Evolutionary conservation across 2,888 invertebrate species (phyloP).

Genomic region (Calliscelio sp.): DNA sequence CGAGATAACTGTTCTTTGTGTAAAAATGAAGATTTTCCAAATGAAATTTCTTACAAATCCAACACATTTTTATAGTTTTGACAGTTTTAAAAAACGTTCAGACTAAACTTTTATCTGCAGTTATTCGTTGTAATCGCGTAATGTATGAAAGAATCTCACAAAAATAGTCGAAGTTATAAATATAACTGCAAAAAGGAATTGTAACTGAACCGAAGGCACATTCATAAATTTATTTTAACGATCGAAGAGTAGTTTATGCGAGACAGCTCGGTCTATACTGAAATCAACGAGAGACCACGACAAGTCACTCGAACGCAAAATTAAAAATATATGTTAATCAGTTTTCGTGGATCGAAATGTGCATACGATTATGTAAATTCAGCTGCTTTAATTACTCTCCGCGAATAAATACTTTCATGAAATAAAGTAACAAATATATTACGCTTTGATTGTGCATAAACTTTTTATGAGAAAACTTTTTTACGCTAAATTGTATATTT

Average conservation of each 20-base stretch:
- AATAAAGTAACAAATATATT: background rate
- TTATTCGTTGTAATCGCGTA: background rate
- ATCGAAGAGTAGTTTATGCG: background rate
- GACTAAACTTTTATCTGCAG: too few relatives aligned
- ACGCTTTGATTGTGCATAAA: background rate
- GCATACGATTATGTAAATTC: constrained; percentile 26
- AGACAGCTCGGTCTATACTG: constrained; percentile 27
- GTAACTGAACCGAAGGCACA: background rate
- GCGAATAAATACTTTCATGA: too few relatives aligned
- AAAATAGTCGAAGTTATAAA: background rate
- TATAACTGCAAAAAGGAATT: background rate
- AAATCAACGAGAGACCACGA: constrained; percentile 19
- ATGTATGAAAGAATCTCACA: background rate
- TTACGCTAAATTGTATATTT: too few relatives aligned
- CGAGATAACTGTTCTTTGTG: too few relatives aligned
- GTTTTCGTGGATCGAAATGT: constrained; percentile 32
- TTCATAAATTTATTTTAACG: background rate
- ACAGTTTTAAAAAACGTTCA: too few relatives aligned
- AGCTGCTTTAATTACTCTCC: background rate
- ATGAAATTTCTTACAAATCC: too few relatives aligned
- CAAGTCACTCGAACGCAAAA: background rate
- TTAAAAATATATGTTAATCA: constrained; percentile 28
- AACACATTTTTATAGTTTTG: too few relatives aligned
- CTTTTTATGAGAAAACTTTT: background rate
- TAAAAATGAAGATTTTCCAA: too few relatives aligned